Evolutionary conservation across 2,113 vertebrate species (phyloP), one percentile per base, ranked within the genome.

Genomic region (Gadus macrocephalus): DNA sequence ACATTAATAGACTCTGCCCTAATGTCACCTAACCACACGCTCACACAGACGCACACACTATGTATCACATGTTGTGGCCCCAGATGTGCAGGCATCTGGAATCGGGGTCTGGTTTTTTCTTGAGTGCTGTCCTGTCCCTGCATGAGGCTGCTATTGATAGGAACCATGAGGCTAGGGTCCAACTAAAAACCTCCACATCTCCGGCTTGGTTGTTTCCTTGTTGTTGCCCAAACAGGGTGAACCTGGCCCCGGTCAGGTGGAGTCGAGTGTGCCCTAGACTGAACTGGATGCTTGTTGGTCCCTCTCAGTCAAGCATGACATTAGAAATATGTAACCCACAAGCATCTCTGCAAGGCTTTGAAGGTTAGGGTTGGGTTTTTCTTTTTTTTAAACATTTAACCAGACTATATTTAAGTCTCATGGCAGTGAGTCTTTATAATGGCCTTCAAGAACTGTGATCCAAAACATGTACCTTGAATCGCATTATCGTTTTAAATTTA

Each of bases 41-140:
- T 61, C 67, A 53, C 27, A 22, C 67, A 68, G 16, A 60, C 12
- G 15, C n/a, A 49, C 28, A 69, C 7, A 70, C 62, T 72, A 74
- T 61, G 70, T 59, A 42, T 9, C 11, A 49, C 42, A 72, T 70
- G 76, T 68, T 70, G 59, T 67, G 61, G 58, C 38, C 74, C 71
- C 83, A 84, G 82, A 84, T 86, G 83, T 78, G 60, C 64, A 71
- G 77, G 71, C 83, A 82, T 80, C 79, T 81, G 75, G 62, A 76
- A 69, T 1, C 12, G 72, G 76, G 74, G 81, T 85, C 85, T 87
- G 81, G 80, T 81, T 81, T 80, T 67, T 70, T 38, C 62, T 20
- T 70, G 25, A 71, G 64, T 70, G 67, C 79, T 86, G 74, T 82
- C 80, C 70, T 87, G 78, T 83, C 72, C 58, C 72, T 79, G 79